Evolutionary conservation across 2,113 vertebrate genomes (phyloP).

Genomic region (Meles meles): DNA sequence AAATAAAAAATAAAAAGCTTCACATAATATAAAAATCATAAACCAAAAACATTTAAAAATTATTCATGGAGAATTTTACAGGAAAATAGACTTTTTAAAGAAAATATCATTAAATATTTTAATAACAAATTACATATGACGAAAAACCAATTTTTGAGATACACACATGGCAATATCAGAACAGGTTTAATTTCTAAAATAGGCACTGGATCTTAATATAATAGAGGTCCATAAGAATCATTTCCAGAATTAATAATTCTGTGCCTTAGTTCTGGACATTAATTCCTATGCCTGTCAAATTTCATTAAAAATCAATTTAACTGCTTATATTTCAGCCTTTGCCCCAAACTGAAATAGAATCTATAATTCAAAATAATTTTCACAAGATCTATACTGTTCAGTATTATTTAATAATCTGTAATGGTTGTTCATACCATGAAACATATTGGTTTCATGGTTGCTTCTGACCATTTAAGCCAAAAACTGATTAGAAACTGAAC

Average conservation of each 20-base stretch:
- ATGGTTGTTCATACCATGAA: conserved; percentile 37
- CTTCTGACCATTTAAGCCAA: conserved; percentile 28
- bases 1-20: too few relatives aligned
- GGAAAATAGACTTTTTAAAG: neutral
- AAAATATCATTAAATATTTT: neutral
- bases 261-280: neutral
- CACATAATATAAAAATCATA: neutral
- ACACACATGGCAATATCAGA: neutral
- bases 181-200: neutral
- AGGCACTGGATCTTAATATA: neutral
- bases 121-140: conserved; percentile 32
- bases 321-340: neutral
- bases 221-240: neutral
- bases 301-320: conserved; percentile 20
- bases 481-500: neutral
- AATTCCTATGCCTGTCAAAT: conserved; percentile 3
- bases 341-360: neutral
- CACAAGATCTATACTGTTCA: conserved; percentile 37
- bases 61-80: neutral
- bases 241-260: conserved; percentile 40
- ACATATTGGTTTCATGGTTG: conserved; percentile 48
- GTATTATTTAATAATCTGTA: conserved; percentile 51
- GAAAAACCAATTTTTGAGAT: neutral
- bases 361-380: conserved; percentile 59
- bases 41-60: neutral